phyloP scores from a whole-genome alignment of 1,140 invertebrate species.

The Euborellia annulipes region DNA sequence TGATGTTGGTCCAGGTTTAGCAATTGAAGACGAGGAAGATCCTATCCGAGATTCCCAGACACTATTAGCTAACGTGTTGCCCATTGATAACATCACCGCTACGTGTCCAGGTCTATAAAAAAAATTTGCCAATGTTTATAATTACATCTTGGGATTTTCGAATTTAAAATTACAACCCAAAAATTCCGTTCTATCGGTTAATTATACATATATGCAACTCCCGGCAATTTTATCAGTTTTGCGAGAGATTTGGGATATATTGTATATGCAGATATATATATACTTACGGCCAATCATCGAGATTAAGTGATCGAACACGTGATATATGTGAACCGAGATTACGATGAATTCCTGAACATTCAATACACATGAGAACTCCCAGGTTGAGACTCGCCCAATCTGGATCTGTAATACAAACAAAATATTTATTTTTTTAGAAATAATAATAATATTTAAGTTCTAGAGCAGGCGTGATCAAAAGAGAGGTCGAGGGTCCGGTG shows the following conservation, averaged over 20 bases:
- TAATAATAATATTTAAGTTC: background rate
- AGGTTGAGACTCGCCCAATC: conserved; percentile 97
- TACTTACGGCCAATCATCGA: conserved; percentile 99
- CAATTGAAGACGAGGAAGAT: conserved; percentile 35
- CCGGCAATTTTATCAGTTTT: background rate
- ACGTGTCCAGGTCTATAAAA: conserved; percentile 67
- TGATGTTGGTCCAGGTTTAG: conserved; percentile 43
- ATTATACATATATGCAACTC: background rate
- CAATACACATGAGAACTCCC: conserved; percentile 92
- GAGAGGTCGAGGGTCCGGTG: no score
- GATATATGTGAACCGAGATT: conserved; percentile 96
- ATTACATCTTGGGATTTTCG: conserved; percentile 5
- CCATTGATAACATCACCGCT: conserved; percentile 84
- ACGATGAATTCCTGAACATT: conserved; percentile 94
- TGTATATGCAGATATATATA: no score
- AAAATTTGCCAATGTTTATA: no score
- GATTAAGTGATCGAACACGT: conserved; percentile 80
- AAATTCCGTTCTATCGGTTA: conserved; percentile 1
- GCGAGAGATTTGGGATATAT: no score
- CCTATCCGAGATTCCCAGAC: conserved; percentile 65
- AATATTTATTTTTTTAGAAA: background rate
- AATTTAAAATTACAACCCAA: conserved; percentile 4
- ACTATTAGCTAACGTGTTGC: conserved; percentile 79
- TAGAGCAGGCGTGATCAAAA: no score
- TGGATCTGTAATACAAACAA: conserved; percentile 52